Conservation (phyloP, 2,888 invertebrate species). For the Panopea generosa region DNA sequence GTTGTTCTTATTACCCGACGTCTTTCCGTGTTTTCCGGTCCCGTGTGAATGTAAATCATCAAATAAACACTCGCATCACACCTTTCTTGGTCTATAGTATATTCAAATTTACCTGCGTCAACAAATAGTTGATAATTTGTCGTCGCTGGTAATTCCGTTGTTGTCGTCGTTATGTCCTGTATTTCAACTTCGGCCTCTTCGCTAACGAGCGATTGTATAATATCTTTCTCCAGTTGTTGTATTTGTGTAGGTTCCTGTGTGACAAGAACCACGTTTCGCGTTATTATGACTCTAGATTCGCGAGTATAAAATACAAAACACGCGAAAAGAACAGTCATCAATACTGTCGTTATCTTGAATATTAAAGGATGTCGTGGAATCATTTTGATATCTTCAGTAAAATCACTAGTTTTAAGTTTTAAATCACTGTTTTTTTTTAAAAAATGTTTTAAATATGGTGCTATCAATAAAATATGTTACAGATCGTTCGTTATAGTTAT, state of each 20-base stretch:
- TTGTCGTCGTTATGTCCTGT: constrained; percentile 14
- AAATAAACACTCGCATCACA: constrained; percentile 62
- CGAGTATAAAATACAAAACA: constrained; percentile 33
- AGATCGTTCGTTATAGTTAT: no score
- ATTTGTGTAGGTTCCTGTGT: background rate
- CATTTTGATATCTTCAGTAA: constrained; percentile 16
- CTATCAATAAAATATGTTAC: no score
- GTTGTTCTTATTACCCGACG: constrained; percentile 79
- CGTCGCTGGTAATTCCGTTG: constrained; percentile 33
- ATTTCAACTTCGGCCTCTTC: background rate
- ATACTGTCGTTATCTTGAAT: constrained; percentile 41
- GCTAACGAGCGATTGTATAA: background rate
- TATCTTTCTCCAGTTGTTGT: background rate
- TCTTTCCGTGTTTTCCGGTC: constrained; percentile 79
- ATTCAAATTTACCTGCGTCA: constrained; percentile 34
- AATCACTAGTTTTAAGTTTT: no score
- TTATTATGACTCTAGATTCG: constrained; percentile 32
- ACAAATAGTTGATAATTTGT: constrained; percentile 26
- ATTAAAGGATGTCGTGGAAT: constrained; percentile 49
- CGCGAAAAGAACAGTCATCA: constrained; percentile 26
- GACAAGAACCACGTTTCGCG: constrained; percentile 9
- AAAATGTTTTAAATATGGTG: no score
- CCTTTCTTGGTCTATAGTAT: constrained; percentile 25
- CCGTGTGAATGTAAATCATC: constrained; percentile 82
- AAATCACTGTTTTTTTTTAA: no score